Percentiles rank a stretch among this genome's conserved stretches.
Evolutionary conservation across 2,113 vertebrate genomes (phyloP).

Genomic region (Excalfactoria chinensis): DNA sequence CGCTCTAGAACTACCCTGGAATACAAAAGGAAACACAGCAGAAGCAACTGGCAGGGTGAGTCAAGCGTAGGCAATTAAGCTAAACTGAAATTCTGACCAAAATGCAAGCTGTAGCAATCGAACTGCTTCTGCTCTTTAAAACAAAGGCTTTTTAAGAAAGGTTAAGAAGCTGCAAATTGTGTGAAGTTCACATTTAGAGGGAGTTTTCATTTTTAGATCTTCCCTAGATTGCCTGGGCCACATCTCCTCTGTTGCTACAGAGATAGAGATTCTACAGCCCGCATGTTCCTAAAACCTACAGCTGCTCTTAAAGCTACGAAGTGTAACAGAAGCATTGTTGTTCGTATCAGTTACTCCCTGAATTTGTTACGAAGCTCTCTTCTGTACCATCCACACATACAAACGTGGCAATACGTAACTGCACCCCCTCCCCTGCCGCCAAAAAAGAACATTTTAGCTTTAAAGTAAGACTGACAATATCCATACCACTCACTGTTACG

Average conservation of each 20-base stretch:
- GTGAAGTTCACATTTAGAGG: neutral
- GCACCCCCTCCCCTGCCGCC: too few relatives aligned
- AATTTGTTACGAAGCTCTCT: neutral
- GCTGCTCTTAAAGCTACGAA: neutral
- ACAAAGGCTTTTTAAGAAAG: neutral
- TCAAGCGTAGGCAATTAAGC: neutral
- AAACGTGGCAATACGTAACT: neutral
- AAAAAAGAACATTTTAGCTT: neutral
- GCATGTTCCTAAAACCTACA: neutral
- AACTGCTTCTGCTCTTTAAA: neutral
- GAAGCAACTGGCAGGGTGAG: neutral
- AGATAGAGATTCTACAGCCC: neutral
- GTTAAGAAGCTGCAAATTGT: neutral
- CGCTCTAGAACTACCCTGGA: neutral
- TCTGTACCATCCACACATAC: neutral
- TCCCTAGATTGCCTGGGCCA: neutral
- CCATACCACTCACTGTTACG: neutral
- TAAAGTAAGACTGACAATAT: neutral
- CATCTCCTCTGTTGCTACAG: neutral
- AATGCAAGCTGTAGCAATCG: neutral
- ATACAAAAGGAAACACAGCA: neutral
- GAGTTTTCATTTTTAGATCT: neutral
- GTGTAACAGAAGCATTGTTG: neutral
- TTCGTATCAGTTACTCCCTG: neutral
- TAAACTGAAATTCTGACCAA: neutral